These are phyloP conservation scores for Plestiodon gilberti DNA, from an alignment of 2,113 vertebrate genomes.

Conservation along the genomic window DNA sequence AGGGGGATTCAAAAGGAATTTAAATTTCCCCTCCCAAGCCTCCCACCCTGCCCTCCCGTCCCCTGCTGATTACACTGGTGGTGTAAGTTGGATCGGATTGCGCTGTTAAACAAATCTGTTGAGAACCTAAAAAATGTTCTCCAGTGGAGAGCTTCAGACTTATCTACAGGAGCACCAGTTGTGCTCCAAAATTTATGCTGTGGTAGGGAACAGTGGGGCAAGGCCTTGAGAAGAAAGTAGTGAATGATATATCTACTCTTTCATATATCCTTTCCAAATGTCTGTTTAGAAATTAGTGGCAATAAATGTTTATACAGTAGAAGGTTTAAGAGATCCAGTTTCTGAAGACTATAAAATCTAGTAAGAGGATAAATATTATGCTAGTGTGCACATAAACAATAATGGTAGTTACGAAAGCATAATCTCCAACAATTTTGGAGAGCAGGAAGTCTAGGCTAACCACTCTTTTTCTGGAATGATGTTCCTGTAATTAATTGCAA, in stretches of 20 bases:
- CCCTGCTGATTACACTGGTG: too few species aligned
- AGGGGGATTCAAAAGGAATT: too few species aligned
- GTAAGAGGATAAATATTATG: constrained; percentile 6
- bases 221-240: neutral
- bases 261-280: neutral
- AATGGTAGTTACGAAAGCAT: neutral
- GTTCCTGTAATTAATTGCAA: neutral
- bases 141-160: neutral
- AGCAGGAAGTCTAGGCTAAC: neutral
- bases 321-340: neutral
- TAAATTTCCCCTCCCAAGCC: too few species aligned
- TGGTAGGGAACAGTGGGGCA: too few species aligned
- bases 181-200: neutral
- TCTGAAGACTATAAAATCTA: neutral
- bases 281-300: neutral
- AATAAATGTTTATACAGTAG: neutral
- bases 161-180: neutral
- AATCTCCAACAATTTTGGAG: neutral
- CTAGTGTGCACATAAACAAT: neutral
- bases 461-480: neutral
- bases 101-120: neutral
- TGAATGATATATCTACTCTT: neutral
- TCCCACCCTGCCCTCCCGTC: too few species aligned
- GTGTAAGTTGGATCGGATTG: too few species aligned
- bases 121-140: neutral